Conservation (phyloP, 2,113 vertebrate species). For the Trochalopteron elliotii region DNA sequence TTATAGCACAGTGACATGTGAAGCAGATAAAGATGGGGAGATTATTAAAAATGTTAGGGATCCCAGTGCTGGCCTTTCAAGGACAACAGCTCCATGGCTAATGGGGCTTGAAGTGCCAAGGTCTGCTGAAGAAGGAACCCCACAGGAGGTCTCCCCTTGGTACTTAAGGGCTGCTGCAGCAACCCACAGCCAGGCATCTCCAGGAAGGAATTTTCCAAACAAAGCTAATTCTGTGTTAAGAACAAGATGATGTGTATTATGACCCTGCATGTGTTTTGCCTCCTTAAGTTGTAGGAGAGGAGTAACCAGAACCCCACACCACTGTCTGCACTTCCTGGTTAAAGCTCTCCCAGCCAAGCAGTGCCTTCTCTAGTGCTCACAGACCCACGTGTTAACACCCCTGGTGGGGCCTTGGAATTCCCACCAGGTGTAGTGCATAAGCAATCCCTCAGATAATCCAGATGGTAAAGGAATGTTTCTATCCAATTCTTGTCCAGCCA, state of each 20-base stretch:
- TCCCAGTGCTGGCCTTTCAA: neutral
- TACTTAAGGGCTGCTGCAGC: neutral
- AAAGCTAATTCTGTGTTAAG: neutral
- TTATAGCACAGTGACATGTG: neutral
- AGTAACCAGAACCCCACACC: neutral
- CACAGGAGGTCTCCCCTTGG: neutral
- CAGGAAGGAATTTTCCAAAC: neutral
- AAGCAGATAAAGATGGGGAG: neutral
- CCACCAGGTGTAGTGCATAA: fast-evolving
- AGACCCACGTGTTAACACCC: fast-evolving
- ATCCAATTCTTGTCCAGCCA: neutral
- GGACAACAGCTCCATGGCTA: neutral
- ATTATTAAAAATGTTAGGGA: neutral
- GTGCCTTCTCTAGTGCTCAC: neutral
- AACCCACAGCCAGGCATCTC: neutral
- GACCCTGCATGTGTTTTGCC: neutral
- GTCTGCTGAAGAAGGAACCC: neutral
- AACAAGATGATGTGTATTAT: neutral
- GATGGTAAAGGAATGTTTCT: neutral
- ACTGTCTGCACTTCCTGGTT: neutral
- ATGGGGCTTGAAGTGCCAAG: neutral
- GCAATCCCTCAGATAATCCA: neutral
- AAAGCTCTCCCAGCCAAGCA: neutral
- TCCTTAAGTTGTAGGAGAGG: neutral
- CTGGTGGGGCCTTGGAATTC: neutral